phyloP scores from a whole-genome alignment of 2,113 vertebrate species.

The Pelusios castaneus region DNA sequence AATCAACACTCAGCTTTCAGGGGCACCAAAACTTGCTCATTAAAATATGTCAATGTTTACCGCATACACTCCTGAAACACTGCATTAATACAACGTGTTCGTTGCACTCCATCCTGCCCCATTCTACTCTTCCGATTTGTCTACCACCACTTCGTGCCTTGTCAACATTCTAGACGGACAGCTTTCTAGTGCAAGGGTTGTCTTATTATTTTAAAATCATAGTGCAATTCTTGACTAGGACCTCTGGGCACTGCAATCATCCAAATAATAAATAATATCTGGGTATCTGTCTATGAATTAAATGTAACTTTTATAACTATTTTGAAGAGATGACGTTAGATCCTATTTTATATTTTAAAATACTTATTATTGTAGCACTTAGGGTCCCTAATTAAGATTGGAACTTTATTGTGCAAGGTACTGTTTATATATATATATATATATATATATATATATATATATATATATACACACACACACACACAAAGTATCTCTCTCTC shows the following conservation, averaged over 20 bases:
- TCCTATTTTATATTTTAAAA: background rate
- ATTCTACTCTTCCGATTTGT: background rate
- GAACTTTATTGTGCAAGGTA: background rate
- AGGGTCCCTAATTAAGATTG: background rate
- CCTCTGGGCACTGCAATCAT: background rate
- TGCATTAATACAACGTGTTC: constrained; percentile 1
- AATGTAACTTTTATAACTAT: background rate
- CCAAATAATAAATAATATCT: background rate
- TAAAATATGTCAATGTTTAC: background rate
- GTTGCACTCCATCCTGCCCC: background rate
- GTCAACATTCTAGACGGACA: background rate
- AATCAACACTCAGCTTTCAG: background rate
- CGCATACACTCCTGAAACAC: background rate
- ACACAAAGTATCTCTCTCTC: no score
- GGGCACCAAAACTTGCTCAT: background rate
- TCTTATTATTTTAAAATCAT: background rate
- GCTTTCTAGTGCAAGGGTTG: background rate
- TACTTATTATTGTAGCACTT: background rate
- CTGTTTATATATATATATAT: background rate
- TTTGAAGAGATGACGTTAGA: background rate
- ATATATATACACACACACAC: no score
- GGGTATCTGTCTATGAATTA: background rate
- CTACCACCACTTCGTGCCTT: background rate
- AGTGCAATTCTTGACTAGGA: background rate
- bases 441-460: no score